A percentile compares a stretch with the other conserved stretches of the same genome.
phyloP scores from a whole-genome alignment of 2,113 vertebrate genomes.

The Dicaeum eximium region DNA sequence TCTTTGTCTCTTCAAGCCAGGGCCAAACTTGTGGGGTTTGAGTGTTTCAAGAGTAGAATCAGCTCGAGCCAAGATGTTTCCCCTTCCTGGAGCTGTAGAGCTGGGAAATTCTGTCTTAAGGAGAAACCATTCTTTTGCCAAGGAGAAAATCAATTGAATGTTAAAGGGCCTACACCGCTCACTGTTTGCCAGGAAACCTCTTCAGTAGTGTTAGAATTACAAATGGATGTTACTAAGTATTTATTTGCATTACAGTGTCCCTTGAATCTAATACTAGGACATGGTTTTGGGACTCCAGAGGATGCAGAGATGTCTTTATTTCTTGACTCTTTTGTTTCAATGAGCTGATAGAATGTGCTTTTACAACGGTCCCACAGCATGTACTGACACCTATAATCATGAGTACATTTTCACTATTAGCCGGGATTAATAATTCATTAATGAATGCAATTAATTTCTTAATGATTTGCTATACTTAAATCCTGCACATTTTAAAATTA shows the following conservation, averaged over 20 bases:
- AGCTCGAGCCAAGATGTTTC: neutral
- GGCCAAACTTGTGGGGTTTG: neutral
- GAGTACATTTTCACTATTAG: neutral
- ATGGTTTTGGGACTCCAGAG: neutral
- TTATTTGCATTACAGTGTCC: neutral
- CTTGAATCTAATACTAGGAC: neutral
- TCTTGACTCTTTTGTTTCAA: neutral
- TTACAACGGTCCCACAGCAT: neutral
- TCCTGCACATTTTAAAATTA: neutral
- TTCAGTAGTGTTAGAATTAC: neutral
- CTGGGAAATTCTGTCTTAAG: neutral
- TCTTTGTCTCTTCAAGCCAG: neutral
- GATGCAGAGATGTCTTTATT: neutral
- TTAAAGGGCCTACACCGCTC: neutral
- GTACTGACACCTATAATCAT: neutral
- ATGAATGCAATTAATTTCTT: neutral
- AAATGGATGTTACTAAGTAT: neutral
- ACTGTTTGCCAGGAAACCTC: neutral
- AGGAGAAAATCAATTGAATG: neutral
- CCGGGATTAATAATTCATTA: slow-evolving; percentile 27
- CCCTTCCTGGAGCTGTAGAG: neutral
- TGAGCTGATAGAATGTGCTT: neutral
- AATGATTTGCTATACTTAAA: neutral
- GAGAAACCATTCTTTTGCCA: neutral
- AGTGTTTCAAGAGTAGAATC: neutral